Evolutionary conservation across 2,888 invertebrate genomes (phyloP).

Genomic region (Pantelozetes paolii): DNA sequence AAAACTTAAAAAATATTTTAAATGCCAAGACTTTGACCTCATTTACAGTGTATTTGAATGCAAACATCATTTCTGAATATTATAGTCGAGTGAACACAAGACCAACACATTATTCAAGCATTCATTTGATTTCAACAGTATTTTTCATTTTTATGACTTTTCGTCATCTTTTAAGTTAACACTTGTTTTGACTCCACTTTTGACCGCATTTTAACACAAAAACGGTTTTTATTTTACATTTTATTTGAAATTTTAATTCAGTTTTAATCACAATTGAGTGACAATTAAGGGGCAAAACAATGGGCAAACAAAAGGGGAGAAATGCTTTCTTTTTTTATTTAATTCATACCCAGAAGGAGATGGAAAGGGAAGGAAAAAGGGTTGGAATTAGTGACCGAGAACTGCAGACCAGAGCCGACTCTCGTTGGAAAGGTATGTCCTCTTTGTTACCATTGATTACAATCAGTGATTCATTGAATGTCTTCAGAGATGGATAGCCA

Average conservation of each 20-base stretch:
- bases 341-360: not conserved
- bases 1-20: too few relatives aligned
- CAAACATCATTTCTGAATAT: too few relatives aligned
- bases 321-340: constrained; percentile 1
- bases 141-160: not conserved
- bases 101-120: too few relatives aligned
- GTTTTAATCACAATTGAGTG: not conserved
- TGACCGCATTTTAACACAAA: too few relatives aligned
- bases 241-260: not conserved
- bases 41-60: too few relatives aligned
- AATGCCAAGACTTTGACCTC: too few relatives aligned
- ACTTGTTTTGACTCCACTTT: not conserved
- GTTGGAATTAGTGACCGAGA: not conserved
- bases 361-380: not conserved
- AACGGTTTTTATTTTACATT: not conserved
- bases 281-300: too few relatives aligned
- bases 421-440: not conserved
- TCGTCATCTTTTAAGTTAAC: too few relatives aligned
- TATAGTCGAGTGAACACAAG: too few relatives aligned
- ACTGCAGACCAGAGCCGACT: not conserved
- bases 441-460: not conserved
- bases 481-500: not conserved
- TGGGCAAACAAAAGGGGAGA: constrained; percentile 13
- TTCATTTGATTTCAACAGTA: too few relatives aligned
- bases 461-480: too few relatives aligned